Percentiles rank a stretch among this genome's conserved stretches.
Conservation (phyloP, 2,797 vertebrate genomes). For the Cichlasoma orientale region DNA sequence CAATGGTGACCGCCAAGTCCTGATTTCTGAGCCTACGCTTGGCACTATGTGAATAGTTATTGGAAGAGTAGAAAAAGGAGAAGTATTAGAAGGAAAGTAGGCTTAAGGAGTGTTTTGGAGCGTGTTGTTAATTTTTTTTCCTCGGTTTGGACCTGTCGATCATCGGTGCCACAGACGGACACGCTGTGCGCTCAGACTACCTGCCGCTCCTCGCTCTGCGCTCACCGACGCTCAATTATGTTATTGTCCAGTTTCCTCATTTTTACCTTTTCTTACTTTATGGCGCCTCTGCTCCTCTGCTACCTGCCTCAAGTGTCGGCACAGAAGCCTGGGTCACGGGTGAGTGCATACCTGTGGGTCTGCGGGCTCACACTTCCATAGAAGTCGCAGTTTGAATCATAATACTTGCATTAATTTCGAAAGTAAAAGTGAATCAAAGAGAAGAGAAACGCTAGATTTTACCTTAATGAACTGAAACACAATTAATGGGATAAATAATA, state of each 20-base stretch:
- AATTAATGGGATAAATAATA: background rate
- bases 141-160: conserved; percentile 48
- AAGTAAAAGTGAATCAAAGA: background rate
- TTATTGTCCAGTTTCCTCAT: conserved; percentile 57
- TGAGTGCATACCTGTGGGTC: conserved; percentile 64
- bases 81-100: conserved; percentile 26
- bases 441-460: background rate
- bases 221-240: conserved; percentile 63
- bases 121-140: background rate
- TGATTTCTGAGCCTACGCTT: conserved; percentile 40
- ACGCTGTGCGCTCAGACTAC: conserved; percentile 19
- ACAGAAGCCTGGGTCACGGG: conserved; percentile 81
- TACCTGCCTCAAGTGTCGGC: conserved; percentile 71
- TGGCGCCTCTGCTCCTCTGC: conserved; percentile 63
- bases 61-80: conserved; percentile 41
- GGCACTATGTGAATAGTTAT: conserved; percentile 65
- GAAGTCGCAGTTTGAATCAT: background rate
- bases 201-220: conserved; percentile 29
- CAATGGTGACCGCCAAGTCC: conserved; percentile 55
- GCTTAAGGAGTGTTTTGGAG: conserved; percentile 25
- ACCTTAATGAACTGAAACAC: background rate
- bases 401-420: background rate
- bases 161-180: conserved; percentile 26
- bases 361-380: background rate
- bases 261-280: conserved; percentile 58